phyloP scores from a whole-genome alignment of 1,140 invertebrate genomes.

The Penaeus indicus region DNA sequence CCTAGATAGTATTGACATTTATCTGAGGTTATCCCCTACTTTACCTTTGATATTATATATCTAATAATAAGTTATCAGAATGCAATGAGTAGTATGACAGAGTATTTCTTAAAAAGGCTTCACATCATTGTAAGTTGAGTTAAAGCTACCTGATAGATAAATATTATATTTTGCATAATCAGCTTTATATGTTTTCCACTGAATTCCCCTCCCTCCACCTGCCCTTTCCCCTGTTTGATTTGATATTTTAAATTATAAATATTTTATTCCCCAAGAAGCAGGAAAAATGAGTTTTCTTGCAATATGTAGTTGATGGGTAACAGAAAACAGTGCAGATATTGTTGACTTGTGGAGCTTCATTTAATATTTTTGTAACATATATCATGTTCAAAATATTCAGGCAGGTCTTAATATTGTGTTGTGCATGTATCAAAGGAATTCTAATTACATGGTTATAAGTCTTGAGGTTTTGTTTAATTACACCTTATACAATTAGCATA shows the following conservation, averaged over 20 bases:
- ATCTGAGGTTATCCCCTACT: conserved; percentile 5
- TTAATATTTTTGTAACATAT: conserved; percentile 47
- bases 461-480: conserved; percentile 21
- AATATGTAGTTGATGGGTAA: conserved; percentile 17
- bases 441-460: conserved; percentile 46
- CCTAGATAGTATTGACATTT: conserved; percentile 20
- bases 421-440: conserved; percentile 46
- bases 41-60: conserved; percentile 37
- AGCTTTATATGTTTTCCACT: conserved; percentile 19
- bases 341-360: conserved; percentile 45
- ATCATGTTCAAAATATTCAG: conserved; percentile 25
- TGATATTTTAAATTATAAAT: conserved; percentile 15
- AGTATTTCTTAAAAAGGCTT: neutral
- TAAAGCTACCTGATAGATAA: conserved; percentile 7
- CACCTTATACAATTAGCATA: conserved; percentile 1
- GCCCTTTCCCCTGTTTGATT: neutral
- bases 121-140: conserved; percentile 8
- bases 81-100: conserved; percentile 1
- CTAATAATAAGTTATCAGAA: conserved; percentile 10
- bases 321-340: neutral
- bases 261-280: conserved; percentile 8
- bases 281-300: conserved; percentile 18
- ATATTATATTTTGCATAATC: conserved; percentile 33
- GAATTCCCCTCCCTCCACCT: neutral
- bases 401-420: conserved; percentile 43